These are phyloP conservation scores for Microtus montanus DNA, from an alignment of 2,113 vertebrate genomes.

Conservation along the genomic window DNA sequence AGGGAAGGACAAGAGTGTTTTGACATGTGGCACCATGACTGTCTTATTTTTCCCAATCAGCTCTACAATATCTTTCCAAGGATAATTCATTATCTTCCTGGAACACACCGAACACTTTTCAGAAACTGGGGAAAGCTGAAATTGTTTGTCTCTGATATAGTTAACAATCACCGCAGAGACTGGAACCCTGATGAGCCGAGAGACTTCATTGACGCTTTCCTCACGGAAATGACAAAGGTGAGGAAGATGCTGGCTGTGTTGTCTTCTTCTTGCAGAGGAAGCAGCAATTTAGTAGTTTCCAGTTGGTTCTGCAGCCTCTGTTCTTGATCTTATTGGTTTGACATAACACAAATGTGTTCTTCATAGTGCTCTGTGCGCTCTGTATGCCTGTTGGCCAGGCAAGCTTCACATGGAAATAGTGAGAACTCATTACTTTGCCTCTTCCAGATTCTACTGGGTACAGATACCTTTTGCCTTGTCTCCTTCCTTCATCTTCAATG, in stretches of 20 bases:
- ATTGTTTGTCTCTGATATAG: slow-evolving; percentile 70
- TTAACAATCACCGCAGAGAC: slow-evolving; percentile 85
- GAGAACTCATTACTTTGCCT: neutral
- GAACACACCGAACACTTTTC: slow-evolving; percentile 83
- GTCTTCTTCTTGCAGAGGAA: neutral
- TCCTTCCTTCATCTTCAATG: neutral
- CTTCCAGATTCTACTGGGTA: neutral
- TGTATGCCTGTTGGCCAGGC: no score
- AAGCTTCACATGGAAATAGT: neutral
- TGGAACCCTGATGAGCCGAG: slow-evolving; percentile 84
- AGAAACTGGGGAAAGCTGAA: slow-evolving; percentile 38
- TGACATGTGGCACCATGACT: neutral
- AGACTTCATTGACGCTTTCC: slow-evolving; percentile 91
- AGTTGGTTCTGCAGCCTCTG: neutral
- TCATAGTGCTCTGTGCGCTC: no score
- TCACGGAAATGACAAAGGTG: slow-evolving; percentile 89
- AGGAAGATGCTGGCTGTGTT: neutral
- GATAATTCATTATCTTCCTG: slow-evolving; percentile 86
- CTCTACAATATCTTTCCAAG: slow-evolving; percentile 82
- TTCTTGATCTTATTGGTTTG: neutral
- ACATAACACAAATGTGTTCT: neutral
- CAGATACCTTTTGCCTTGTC: neutral
- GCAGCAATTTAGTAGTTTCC: neutral
- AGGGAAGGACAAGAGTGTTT: neutral
- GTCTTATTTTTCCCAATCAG: slow-evolving; percentile 77